A percentile compares a stretch with the other conserved stretches of the same genome.
Evolutionary conservation across 1,140 invertebrate genomes (phyloP).

Genomic region (Macrobrachium rosenbergii): DNA sequence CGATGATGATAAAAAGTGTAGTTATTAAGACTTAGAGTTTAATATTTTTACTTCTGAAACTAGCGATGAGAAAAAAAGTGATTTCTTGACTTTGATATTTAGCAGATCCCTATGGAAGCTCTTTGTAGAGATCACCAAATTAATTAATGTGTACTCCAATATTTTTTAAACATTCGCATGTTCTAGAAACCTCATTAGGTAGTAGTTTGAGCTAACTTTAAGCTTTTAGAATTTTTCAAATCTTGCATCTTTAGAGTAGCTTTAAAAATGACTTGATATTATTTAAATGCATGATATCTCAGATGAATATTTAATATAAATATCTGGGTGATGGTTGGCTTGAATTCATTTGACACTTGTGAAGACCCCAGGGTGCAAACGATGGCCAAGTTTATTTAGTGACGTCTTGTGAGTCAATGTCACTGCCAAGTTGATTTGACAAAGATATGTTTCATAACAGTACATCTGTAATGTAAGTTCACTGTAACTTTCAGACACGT

Average conservation of each 20-base stretch:
- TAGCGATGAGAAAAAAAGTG: too few species aligned
- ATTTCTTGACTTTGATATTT: conserved; percentile 43
- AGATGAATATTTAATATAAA: neutral
- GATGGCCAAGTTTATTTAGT: too few species aligned
- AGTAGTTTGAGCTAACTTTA: conserved; percentile 44
- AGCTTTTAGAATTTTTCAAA: conserved; percentile 56
- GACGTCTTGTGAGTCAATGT: too few species aligned
- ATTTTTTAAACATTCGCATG: conserved; percentile 49
- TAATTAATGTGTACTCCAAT: conserved; percentile 55
- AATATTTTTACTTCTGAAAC: too few species aligned
- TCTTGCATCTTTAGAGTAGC: conserved; percentile 51
- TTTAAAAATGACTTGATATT: conserved; percentile 42
- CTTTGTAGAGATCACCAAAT: conserved; percentile 52
- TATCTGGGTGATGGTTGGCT: conserved; percentile 18
- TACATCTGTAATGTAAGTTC: too few species aligned
- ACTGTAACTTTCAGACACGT: too few species aligned
- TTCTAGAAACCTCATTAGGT: conserved; percentile 49
- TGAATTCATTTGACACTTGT: neutral
- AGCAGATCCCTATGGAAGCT: conserved; percentile 33
- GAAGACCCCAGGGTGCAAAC: neutral
- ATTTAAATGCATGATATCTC: conserved; percentile 52
- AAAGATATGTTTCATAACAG: too few species aligned
- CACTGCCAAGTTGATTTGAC: too few species aligned
- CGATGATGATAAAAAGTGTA: too few species aligned
- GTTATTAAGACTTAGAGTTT: too few species aligned